Percentiles rank a stretch among this genome's conserved stretches.
Evolutionary conservation across 2,888 invertebrate genomes (phyloP).

Genomic region (Limenitis camilla): DNA sequence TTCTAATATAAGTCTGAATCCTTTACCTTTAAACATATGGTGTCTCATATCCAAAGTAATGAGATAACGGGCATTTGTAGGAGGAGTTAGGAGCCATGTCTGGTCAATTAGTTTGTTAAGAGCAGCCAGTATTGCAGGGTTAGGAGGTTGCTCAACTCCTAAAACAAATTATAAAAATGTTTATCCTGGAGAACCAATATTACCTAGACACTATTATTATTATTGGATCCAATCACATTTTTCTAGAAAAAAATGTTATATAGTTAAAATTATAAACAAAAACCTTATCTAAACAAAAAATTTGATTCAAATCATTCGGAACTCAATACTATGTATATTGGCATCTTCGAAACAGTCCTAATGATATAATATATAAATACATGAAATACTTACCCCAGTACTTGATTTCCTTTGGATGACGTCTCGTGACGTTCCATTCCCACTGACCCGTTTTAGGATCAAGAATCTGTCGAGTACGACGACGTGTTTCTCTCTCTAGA

Average conservation of each 20-base stretch:
- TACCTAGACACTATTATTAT: too few species aligned
- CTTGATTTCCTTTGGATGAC: slow-evolving; percentile 62
- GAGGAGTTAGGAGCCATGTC: slow-evolving; percentile 52
- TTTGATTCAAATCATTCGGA: too few species aligned
- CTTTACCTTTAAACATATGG: slow-evolving; percentile 68
- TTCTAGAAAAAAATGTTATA: not conserved
- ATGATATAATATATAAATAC: not conserved
- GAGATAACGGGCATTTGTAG: slow-evolving; percentile 56
- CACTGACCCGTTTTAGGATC: slow-evolving; percentile 50
- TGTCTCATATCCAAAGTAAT: slow-evolving; percentile 69
- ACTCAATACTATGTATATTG: too few species aligned
- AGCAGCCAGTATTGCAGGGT: slow-evolving; percentile 43
- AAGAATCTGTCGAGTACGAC: slow-evolving; percentile 54
- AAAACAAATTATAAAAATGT: slow-evolving; percentile 9
- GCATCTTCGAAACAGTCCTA: too few species aligned
- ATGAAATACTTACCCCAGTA: slow-evolving; percentile 47
- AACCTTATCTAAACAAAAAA: too few species aligned
- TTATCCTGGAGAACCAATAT: too few species aligned
- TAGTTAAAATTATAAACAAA: not conserved
- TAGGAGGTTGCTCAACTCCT: slow-evolving; percentile 63
- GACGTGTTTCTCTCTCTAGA: slow-evolving; percentile 48
- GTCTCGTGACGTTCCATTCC: slow-evolving; percentile 53
- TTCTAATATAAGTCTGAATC: too few species aligned
- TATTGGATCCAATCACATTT: not conserved
- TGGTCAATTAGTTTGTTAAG: slow-evolving; percentile 54